These are phyloP conservation scores for Melipona bicolor DNA, from an alignment of 2,888 invertebrate genomes.

Conservation along the genomic window DNA sequence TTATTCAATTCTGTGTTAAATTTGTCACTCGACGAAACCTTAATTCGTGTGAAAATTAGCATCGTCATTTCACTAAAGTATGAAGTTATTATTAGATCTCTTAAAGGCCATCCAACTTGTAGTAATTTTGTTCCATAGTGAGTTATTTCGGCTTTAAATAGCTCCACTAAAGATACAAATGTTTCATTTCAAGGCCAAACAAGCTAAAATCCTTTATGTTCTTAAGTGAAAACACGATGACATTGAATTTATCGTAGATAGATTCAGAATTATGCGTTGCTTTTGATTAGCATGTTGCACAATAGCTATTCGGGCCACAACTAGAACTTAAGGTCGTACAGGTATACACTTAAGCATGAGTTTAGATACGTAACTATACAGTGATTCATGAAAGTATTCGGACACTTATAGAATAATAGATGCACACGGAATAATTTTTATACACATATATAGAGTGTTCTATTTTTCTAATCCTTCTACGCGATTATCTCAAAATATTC, in stretches of 20 bases:
- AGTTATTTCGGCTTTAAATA: slow-evolving; percentile 45
- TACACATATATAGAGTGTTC: too few relatives aligned
- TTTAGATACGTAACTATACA: too few relatives aligned
- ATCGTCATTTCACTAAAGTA: not conserved
- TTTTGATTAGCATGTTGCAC: slow-evolving; percentile 43
- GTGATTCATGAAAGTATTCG: too few relatives aligned
- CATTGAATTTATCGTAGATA: slow-evolving; percentile 19
- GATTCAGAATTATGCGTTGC: slow-evolving; percentile 21
- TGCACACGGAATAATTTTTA: too few relatives aligned
- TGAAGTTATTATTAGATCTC: slow-evolving; percentile 31
- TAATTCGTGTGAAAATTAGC: not conserved
- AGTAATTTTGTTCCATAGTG: slow-evolving; percentile 18
- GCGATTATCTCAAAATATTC: too few relatives aligned
- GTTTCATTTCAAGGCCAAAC: slow-evolving; percentile 34
- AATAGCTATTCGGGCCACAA: slow-evolving; percentile 20
- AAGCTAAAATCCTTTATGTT: slow-evolving; percentile 35
- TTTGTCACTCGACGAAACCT: not conserved
- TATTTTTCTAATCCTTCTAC: too few relatives aligned
- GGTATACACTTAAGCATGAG: not conserved
- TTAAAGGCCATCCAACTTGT: slow-evolving; percentile 18
- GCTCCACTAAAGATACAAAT: slow-evolving; percentile 22
- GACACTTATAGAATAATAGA: too few relatives aligned
- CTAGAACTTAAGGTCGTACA: slow-evolving; percentile 14
- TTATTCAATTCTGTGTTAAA: not conserved
- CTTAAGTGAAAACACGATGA: slow-evolving; percentile 32